Base-by-base conservation (phyloP, 2,797 vertebrate species). In the Alca torda region DNA sequence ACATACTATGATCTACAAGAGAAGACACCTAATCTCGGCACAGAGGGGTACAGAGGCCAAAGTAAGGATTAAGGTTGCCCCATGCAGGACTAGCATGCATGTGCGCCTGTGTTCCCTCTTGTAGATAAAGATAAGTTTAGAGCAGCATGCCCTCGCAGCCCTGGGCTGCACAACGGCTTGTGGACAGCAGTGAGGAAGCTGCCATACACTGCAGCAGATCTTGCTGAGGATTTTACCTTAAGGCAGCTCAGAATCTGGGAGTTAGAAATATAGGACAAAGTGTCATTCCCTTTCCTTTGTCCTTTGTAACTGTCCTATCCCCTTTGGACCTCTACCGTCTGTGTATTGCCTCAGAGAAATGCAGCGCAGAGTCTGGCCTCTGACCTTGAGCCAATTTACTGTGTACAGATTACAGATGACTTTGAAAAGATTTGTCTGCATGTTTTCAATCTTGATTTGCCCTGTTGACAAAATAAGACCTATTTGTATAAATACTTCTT, bases 221-320 rank as follows among this genome's bases (percentile, higher is more conserved):
- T 84, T 89, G 43, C 76, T 89, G 75, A 57, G 57, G 64, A 48
- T 81, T 93, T 91, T 65, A 63, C 69, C 84, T 80, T 17, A 35
- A 80, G 75, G 81, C 54, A 94, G 35, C 64, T 82, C 57, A 69
- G 84, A 72, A 86, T 91, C 65, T 87, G 68, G 28, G 16, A 95
- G 75, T 45, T 74, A 69, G 5, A 91, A 69, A 81, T 69, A 37
- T 0, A 59, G 57, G n/a, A 68, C 85, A 72, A 90, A 89, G 57
- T 75, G 57, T 85, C 60, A 53, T 76, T 84, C 26, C 35, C 43
- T 91, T 77, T 81, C 20, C 23, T 61, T 35, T 77, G 30, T 74
- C 45, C 41, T 77, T 63, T 82, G 23, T 41, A 45, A 83, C 30
- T 77, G 37, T 64, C 41, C 48, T 75, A 50, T 28, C n/a, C 31